Base-by-base conservation (phyloP, 2,797 vertebrate genomes). In the Acanthopagrus latus region DNA sequence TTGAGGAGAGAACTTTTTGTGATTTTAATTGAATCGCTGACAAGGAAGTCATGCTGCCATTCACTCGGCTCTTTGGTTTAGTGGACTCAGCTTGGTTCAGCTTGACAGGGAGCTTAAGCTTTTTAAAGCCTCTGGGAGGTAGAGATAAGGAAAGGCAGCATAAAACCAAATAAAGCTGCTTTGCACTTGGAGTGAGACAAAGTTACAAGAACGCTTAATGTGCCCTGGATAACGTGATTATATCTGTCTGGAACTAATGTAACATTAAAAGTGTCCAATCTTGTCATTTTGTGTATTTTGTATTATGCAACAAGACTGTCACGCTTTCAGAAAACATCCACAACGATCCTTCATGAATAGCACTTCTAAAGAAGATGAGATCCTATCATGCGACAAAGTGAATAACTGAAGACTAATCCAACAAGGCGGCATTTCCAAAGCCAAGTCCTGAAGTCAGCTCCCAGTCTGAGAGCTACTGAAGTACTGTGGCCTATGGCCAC, bases 111-210 rank as follows among this genome's bases (percentile, higher is more conserved):
- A 78, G 86, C 77, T 90, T 84, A 86, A 88, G 76, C 74, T 56
- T 55, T 56, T 72, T 76, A 77, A 91, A 90, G 79, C 85, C 84
- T 77, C 76, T 84, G 87, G 64, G 83, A 85, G 79, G 85, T 29
- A 55, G 83, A 84, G 91, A 92, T 91, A 92, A 92, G 88, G 75
- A 78, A 90, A 81, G 81, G 76, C 76, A 82, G 87, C 76, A 73
- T 86, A 83, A 92, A 90, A 88, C 83, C 79, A 89, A 88, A 90
- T 93, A 89, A 93, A 93, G 85, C 89, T 78, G 88, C 89, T 93
- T 90, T 92, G 79, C 86, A 75, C 80, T 83, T 71, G 43, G 78
- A 81, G 81, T 57, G 76, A 87, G 81, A 87, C 90, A 82, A 88
- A 88, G 80, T 86, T 85, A 71, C 75, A 83, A 83, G 73, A 72